These are phyloP conservation scores for Paramuricea clavata DNA, from an alignment of 92 coral and sea anemone genomes.

Conservation along the genomic window DNA sequence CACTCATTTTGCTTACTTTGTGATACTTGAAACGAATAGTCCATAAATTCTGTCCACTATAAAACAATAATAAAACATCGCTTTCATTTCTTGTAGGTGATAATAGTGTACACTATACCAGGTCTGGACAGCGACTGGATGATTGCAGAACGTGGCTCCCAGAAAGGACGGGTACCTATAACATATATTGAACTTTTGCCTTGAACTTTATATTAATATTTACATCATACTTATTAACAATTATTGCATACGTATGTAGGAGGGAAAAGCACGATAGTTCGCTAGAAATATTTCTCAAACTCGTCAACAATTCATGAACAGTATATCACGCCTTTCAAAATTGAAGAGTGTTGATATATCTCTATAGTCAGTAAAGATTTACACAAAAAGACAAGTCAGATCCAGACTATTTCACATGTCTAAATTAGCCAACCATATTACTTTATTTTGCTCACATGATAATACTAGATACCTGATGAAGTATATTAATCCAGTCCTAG, in stretches of 20 bases:
- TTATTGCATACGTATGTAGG: slow-evolving; percentile 1
- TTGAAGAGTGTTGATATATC: no score
- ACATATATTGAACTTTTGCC: slow-evolving; percentile 81
- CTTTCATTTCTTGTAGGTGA: slow-evolving; percentile 64
- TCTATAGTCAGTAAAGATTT: no score
- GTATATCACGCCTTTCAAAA: no score
- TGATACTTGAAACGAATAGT: neutral
- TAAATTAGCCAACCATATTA: no score
- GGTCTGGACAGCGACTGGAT: slow-evolving; percentile 99
- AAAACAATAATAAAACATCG: neutral
- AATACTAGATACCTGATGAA: no score
- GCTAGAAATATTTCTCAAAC: neutral
- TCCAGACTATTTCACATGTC: no score
- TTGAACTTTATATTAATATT: neutral
- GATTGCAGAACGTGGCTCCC: slow-evolving; percentile 94
- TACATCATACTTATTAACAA: neutral
- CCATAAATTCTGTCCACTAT: no score
- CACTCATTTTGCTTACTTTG: neutral
- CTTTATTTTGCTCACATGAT: no score
- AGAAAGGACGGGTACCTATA: slow-evolving; percentile 89
- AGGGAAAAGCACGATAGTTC: neutral
- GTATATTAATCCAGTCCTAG: no score
- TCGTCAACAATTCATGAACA: neutral
- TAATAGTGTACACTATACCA: slow-evolving; percentile 83
- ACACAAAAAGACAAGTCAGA: no score